Base-by-base conservation (phyloP, 2,888 invertebrate species). In the Automeris io region DNA sequence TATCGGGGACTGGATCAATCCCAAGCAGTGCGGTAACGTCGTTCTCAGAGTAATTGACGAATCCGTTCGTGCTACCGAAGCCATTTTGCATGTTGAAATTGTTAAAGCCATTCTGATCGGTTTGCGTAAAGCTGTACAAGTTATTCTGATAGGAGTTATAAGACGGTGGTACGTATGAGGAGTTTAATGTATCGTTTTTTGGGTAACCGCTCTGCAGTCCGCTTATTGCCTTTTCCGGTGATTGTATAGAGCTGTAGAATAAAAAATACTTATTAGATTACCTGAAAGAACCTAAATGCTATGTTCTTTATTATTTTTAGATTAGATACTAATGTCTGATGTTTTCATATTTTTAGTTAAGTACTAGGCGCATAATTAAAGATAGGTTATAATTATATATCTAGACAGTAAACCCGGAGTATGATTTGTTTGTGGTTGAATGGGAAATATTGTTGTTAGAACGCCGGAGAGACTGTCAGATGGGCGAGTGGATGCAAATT, bases 181-280 rank as follows among this genome's bases (percentile, higher is more conserved):
- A 53, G 45, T 57, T 66, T 6, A 53, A 61, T 31, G 69, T 41
- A 41, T 79, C 77, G 40, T 56, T 74, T 65, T 77, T 77, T 21
- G 68, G 64, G 45, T 75, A 79, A 38, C 52, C 64, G 39, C 67
- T 44, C 43, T 63, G 61, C 49, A 75, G 40, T 29, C 57, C 58
- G 52, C 59, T 77, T 64, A 79, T 24, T 44, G 69, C 48, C 62
- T 80, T 82, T 55, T 83, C 83, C 66, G 72, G 60, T 73, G 75
- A 60, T 69, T 69, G 77, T 53, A 73, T 40, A 49, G 77, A 61
- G 70, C 85, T 85, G 71, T 2, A 70, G 67, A 38, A 37, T 35
- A 46, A 37, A 39, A 26, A 35, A n/a, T n/a, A n/a, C n/a, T n/a
- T n/a, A n/a, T n/a, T n/a, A n/a, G n/a, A n/a, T n/a, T n/a, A n/a